These are phyloP conservation scores for Dromius quadrimaculatus DNA, from an alignment of 2,888 invertebrate species.

Conservation along the genomic window DNA sequence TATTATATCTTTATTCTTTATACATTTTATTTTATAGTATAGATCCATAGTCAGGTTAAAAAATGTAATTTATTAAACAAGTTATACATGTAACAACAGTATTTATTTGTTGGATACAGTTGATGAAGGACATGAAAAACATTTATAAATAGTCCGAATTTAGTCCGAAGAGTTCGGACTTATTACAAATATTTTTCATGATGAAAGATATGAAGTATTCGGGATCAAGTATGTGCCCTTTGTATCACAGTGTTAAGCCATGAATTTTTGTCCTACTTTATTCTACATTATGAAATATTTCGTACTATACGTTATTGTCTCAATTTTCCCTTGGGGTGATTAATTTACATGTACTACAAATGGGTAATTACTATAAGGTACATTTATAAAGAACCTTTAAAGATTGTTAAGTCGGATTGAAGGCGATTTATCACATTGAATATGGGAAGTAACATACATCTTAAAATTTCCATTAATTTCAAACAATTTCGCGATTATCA, in stretches of 20 bases:
- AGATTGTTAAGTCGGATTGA: slow-evolving; percentile 52
- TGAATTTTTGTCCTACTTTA: slow-evolving; percentile 46
- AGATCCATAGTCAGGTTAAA: slow-evolving; percentile 45
- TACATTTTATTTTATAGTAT: slow-evolving; percentile 41
- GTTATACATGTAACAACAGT: slow-evolving; percentile 53
- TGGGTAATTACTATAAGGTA: slow-evolving; percentile 48
- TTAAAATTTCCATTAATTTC: slow-evolving; percentile 44
- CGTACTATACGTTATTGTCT: slow-evolving; percentile 53
- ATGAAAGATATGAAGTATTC: slow-evolving; percentile 50
- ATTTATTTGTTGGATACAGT: slow-evolving; percentile 50
- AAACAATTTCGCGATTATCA: too few species aligned
- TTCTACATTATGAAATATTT: slow-evolving; percentile 48
- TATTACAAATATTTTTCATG: too few species aligned
- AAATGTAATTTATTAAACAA: slow-evolving; percentile 52
- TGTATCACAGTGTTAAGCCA: slow-evolving; percentile 53
- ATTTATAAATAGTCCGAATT: too few species aligned
- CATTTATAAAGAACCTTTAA: slow-evolving; percentile 49
- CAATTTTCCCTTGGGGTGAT: slow-evolving; percentile 46
- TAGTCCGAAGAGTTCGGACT: too few species aligned
- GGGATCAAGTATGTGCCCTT: slow-evolving; percentile 53
- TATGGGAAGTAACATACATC: slow-evolving; percentile 51
- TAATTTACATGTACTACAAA: slow-evolving; percentile 46
- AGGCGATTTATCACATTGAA: slow-evolving; percentile 53
- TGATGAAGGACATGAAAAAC: too few species aligned
- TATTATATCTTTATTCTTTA: slow-evolving; percentile 21